A percentile compares a stretch with the other conserved stretches of the same genome.
phyloP scores from a whole-genome alignment of 2,113 vertebrate genomes.

The Cyrtonyx montezumae region DNA sequence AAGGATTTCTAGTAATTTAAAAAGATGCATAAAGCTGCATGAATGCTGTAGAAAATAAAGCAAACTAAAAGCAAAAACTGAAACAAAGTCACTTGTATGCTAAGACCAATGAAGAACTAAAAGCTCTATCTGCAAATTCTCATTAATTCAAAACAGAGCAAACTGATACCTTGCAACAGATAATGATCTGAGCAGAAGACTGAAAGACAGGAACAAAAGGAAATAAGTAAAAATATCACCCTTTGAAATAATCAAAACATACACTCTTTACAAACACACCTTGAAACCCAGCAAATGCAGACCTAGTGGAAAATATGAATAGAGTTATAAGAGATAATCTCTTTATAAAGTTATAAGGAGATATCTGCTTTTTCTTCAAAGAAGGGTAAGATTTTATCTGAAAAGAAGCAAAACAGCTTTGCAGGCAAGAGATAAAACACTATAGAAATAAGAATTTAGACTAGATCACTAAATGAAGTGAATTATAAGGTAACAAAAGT shows the following conservation, averaged over 20 bases:
- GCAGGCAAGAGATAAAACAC: conserved; percentile 14
- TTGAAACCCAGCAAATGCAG: neutral
- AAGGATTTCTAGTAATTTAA: neutral
- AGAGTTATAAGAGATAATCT: neutral
- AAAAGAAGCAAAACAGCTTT: neutral
- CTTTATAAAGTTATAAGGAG: neutral
- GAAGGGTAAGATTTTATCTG: neutral
- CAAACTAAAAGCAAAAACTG: neutral
- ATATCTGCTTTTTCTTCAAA: neutral
- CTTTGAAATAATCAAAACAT: conserved; percentile 13
- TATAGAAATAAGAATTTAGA: neutral
- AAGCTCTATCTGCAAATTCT: neutral
- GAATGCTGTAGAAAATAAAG: neutral
- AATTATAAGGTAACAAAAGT: neutral
- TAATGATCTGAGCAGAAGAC: neutral
- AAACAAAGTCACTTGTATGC: neutral
- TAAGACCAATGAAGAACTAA: neutral
- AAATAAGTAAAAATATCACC: conserved; percentile 24
- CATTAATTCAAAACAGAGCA: neutral
- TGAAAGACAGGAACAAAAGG: neutral
- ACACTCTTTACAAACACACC: neutral
- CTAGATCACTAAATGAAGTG: neutral
- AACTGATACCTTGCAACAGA: neutral
- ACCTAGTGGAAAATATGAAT: neutral
- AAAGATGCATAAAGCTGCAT: neutral